Evolutionary conservation across 2,888 invertebrate genomes (phyloP), one percentile per base, ranked within the genome.

Genomic region (Pyralis farinalis): DNA sequence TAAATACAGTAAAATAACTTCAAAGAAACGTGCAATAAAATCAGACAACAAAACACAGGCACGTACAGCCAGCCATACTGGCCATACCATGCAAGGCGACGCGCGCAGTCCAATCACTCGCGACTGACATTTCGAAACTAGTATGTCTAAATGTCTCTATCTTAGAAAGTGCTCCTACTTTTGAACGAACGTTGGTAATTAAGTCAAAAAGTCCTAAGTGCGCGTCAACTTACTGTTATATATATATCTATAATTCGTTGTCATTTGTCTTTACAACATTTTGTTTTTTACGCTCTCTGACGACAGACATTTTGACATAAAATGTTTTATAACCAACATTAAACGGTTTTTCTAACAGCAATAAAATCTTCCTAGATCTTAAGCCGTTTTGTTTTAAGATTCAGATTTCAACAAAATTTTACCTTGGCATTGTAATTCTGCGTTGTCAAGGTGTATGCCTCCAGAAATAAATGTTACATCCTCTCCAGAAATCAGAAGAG

Each of bases 401-500:
- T 50, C 48, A 66, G 43, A 62, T 49, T 65, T 47, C 54, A 49
- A 52, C 51, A 49, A 38, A 38, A 38, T 4, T 9, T 49, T 45
- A 46, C 47, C 54, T 55, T 55, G 56, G 55, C 57, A 55, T 53
- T 56, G 60, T 63, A 63, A 69, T 55, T 65, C 53, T 59, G 57
- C 51, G 55, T 69, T 66, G 72, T 63, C 71, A 79, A 79, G 75
- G 75, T 76, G 63, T 49, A 55, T 58, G 61, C 51, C 76, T 87
- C 87, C 87, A 87, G 86, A 87, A 87, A 87, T 87, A 87, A 82
- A 83, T 82, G 62, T 84, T 79, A 79, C 81, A 79, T 65, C 58
- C 67, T 56, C 65, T 87, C 87, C 86, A 87, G 84, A 62, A 57
- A 51, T 48, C 51, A 52, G 51, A 50, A 49, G 43, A 48, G 49